Evolutionary conservation across 2,113 vertebrate species (phyloP).

Genomic region (Percopsis transmontana): DNA sequence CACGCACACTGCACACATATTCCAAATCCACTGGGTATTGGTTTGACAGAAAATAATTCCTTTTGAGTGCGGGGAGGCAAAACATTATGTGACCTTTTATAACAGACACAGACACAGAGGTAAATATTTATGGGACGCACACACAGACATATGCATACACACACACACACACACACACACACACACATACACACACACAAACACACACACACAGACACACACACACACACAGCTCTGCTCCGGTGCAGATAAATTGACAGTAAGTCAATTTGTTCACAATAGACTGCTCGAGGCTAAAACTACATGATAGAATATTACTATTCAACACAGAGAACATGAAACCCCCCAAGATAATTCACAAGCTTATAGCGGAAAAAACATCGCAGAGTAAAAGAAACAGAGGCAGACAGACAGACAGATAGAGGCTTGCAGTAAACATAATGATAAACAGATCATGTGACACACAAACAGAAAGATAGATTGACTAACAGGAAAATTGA

Average conservation of each 20-base stretch:
- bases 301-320: conserved; percentile 36
- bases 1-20: conserved; percentile 5
- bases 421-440: conserved; percentile 26
- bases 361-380: conserved; percentile 6
- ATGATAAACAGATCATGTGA: conserved; percentile 3
- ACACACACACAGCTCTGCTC: conserved; percentile 25
- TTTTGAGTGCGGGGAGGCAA: conserved; percentile 26
- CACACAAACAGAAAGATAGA: background rate
- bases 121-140: too few species aligned
- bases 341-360: conserved; percentile 25
- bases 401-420: conserved; percentile 8
- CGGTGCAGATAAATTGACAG: background rate
- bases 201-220: background rate
- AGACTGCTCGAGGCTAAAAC: conserved; percentile 36
- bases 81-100: conserved; percentile 47
- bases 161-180: background rate
- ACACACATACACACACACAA: background rate
- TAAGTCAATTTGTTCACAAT: conserved; percentile 18
- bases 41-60: conserved; percentile 21
- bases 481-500: background rate
- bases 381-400: background rate
- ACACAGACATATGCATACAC: too few species aligned
- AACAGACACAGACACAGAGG: conserved; percentile 6
- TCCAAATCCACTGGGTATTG: conserved; percentile 15
- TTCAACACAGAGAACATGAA: conserved; percentile 40